Base-by-base conservation (phyloP, 2,113 vertebrate species). In the Anseranas semipalmata region DNA sequence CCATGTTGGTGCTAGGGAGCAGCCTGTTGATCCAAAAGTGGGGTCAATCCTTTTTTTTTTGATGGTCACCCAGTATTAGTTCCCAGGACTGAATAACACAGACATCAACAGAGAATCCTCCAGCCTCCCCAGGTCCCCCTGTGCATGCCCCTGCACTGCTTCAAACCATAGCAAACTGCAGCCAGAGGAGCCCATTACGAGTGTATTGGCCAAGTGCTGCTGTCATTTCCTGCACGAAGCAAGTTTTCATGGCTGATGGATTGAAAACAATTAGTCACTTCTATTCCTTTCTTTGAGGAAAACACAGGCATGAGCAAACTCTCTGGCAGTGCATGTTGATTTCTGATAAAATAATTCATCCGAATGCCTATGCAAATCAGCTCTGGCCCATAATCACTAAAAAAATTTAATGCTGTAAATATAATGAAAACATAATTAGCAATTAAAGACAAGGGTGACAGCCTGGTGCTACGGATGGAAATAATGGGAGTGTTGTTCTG, bases 371-470 rank as follows among this genome's bases (percentile, higher is more conserved):
- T 93, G 87, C 80, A 93, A 91, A 89, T 78, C 67, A 79, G 27
- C n/a, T 52, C 58, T 33, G 67, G 62, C 39, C 41, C 1, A 67
- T 79, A 89, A 96, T 85, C 56, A 63, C 56, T 48, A 55, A 68
- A 77, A 92, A 73, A 78, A 70, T 19, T 15, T 46, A 91, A 75
- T 79, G 76, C 87, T 82, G 91, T 86, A 95, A 95, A 95, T 83
- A 79, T 83, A 75, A 93, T 79, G 85, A 62, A 89, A 89, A 67
- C 87, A 79, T 95, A 86, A 96, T 95, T 71, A 93, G 85, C 85
- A 91, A 79, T 93, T 93, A 95, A 89, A 91, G 95, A 56, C 39
- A n/a, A 39, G 41, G 52, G 45, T 89, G 93, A 91, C 85, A 95
- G 95, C 25, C 87, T 66, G 45, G 67, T 89, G 87, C 67, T 79